Conservation (phyloP, 2,113 vertebrate species). For the Scatophagus argus region DNA sequence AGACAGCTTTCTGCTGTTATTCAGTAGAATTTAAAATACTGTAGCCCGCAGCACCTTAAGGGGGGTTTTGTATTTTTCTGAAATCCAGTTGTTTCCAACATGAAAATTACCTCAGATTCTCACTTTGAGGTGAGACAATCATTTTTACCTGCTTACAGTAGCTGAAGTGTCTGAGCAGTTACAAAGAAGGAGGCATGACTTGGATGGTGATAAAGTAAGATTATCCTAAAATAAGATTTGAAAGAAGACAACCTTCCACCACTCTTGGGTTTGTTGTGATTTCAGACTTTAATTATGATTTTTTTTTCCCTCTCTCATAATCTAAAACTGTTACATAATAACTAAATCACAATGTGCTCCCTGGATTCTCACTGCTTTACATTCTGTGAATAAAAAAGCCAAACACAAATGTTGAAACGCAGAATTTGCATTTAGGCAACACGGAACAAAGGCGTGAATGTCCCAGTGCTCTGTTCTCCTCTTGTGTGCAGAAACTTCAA, state of each 20-base stretch:
- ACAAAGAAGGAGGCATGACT: slow-evolving; percentile 26
- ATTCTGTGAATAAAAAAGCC: not conserved
- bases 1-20: slow-evolving; percentile 20
- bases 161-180: slow-evolving; percentile 33
- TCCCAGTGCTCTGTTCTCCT: not conserved
- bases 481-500: not conserved
- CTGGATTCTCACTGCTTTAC: slow-evolving; percentile 6
- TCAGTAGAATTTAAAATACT: slow-evolving; percentile 22
- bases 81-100: slow-evolving; percentile 40
- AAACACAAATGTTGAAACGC: not conserved
- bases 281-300: slow-evolving; percentile 33
- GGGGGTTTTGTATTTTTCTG: not conserved
- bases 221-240: slow-evolving; percentile 38
- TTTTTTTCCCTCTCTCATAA: slow-evolving; percentile 18
- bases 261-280: slow-evolving; percentile 10
- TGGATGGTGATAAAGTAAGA: slow-evolving; percentile 42
- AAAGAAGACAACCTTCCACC: slow-evolving; percentile 1
- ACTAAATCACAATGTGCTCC: slow-evolving; percentile 12
- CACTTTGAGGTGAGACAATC: slow-evolving; percentile 54
- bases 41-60: not conserved
- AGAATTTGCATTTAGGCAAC: not conserved
- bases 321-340: slow-evolving; percentile 17
- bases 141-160: slow-evolving; percentile 5
- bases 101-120: slow-evolving; percentile 38
- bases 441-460: not conserved